phyloP scores from a whole-genome alignment of 1,140 invertebrate species.

The Holotrichia oblita region DNA sequence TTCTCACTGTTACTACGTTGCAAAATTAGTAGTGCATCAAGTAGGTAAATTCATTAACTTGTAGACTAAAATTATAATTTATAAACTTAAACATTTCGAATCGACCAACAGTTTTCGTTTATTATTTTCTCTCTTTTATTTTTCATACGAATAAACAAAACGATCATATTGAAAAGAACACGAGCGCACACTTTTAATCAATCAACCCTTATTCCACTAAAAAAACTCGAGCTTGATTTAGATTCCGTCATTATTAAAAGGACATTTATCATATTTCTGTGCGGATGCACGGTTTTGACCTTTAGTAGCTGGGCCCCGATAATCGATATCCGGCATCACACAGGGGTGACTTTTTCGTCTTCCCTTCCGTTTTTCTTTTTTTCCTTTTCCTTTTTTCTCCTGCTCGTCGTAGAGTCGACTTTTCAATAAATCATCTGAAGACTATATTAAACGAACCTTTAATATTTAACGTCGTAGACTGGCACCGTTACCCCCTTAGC shows the following conservation, averaged over 20 bases:
- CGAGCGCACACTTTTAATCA: no score
- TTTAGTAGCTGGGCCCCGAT: neutral
- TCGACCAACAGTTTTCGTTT: no score
- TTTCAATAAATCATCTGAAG: slow-evolving; percentile 13
- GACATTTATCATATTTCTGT: slow-evolving; percentile 13
- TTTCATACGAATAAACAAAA: no score
- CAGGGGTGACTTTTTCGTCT: neutral
- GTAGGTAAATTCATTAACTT: no score
- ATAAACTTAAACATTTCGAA: no score
- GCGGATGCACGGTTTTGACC: neutral
- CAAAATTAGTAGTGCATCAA: no score
- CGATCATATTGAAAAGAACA: no score
- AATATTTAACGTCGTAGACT: slow-evolving; percentile 11
- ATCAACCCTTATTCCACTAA: no score
- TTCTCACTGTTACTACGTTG: no score
- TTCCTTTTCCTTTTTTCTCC: neutral
- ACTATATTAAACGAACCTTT: slow-evolving; percentile 20
- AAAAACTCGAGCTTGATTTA: neutral
- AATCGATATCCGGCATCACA: slow-evolving; percentile 15
- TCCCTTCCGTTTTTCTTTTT: neutral
- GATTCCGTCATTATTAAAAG: slow-evolving; percentile 4
- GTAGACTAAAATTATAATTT: no score
- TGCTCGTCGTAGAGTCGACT: neutral
- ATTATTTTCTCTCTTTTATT: no score
- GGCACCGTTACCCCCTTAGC: neutral